A percentile compares a stretch with the other conserved stretches of the same genome.
phyloP scores from a whole-genome alignment of 2,888 invertebrate species.

The Oligia strigilis region DNA sequence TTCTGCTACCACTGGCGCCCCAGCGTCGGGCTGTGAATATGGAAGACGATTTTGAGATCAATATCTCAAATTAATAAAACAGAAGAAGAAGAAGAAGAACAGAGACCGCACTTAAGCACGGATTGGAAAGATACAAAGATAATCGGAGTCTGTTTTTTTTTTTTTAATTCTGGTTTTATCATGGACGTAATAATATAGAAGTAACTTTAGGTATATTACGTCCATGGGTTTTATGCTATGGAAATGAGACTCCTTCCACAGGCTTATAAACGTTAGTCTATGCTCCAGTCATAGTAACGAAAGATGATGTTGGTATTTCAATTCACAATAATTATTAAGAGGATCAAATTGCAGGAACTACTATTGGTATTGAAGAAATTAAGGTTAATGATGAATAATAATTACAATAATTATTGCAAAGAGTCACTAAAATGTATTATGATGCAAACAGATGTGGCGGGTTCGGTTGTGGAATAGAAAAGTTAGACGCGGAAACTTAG shows the following conservation, averaged over 20 bases:
- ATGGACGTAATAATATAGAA: neutral
- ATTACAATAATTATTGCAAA: neutral
- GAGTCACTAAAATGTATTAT: neutral
- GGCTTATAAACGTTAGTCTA: neutral
- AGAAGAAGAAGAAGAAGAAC: too few relatives aligned
- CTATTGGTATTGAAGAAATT: neutral
- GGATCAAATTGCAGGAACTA: too few relatives aligned
- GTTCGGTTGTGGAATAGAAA: neutral
- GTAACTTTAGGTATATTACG: too few relatives aligned
- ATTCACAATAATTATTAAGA: too few relatives aligned
- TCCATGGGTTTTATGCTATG: too few relatives aligned
- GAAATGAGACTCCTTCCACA: neutral
- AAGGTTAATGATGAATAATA: neutral
- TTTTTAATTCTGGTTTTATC: neutral
- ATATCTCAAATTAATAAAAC: too few relatives aligned
- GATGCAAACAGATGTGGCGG: neutral
- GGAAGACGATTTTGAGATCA: conserved; percentile 8
- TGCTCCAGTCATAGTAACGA: neutral
- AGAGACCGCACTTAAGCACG: neutral
- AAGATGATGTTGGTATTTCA: neutral
- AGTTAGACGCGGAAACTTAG: conserved; percentile 37
- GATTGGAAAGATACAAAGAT: neutral
- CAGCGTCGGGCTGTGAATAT: conserved; percentile 81
- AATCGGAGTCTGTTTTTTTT: neutral
- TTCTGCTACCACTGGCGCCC: conserved; percentile 83